A percentile compares a stretch with the other conserved stretches of the same genome.
phyloP scores from a whole-genome alignment of 2,888 invertebrate genomes.

The Imbricaverruca yamaguchii region DNA sequence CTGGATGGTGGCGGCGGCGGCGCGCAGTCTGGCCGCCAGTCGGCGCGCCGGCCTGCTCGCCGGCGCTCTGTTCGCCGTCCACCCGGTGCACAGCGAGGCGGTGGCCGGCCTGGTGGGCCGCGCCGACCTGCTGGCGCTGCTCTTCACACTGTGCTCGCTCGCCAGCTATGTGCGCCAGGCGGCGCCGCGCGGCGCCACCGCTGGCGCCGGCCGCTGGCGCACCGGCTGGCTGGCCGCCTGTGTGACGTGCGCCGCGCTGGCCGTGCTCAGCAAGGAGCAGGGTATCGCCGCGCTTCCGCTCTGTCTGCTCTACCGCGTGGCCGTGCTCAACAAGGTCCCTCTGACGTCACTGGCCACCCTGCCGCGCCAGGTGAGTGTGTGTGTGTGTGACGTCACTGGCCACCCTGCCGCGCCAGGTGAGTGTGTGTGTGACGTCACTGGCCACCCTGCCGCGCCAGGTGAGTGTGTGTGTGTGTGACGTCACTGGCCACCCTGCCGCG shows the following conservation, averaged over 20 bases:
- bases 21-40: constrained; percentile 35
- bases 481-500: not conserved
- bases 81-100: constrained; percentile 96
- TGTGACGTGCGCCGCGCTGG: constrained; percentile 58
- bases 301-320: constrained; percentile 80
- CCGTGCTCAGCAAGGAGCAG: constrained; percentile 90
- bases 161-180: constrained; percentile 22
- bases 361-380: not conserved
- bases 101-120: constrained; percentile 92
- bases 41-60: constrained; percentile 49
- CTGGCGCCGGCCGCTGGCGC: constrained; percentile 29
- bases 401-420: no score
- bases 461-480: no score
- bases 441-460: no score
- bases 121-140: constrained; percentile 85
- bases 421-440: no score
- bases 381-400: no score
- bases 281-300: constrained; percentile 85
- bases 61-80: constrained; percentile 82
- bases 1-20: constrained; percentile 42
- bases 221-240: constrained; percentile 52
- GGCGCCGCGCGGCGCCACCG: constrained; percentile 17
- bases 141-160: constrained; percentile 81
- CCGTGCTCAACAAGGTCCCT: constrained; percentile 39
- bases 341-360: constrained; percentile 28